Evolutionary conservation across 2,797 vertebrate species (phyloP).

Genomic region (Smutsia temminckii): DNA sequence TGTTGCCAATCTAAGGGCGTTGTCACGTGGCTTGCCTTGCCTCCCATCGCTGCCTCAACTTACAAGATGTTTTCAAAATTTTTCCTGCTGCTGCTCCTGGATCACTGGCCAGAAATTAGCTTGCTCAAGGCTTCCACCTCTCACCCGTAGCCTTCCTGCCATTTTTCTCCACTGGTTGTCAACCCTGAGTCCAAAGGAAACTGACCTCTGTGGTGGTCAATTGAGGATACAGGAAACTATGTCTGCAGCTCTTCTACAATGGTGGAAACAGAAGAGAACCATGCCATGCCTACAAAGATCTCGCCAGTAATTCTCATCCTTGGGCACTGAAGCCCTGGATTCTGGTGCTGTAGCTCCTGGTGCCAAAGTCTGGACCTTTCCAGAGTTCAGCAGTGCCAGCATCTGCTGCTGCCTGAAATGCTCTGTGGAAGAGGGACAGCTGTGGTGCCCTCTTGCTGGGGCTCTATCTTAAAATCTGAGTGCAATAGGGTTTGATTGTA

Average conservation of each 20-base stretch:
- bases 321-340: constrained; percentile 64
- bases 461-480: constrained; percentile 80
- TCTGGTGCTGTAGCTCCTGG: constrained; percentile 77
- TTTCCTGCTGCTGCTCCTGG: constrained; percentile 63
- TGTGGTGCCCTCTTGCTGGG: constrained; percentile 62
- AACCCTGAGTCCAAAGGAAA: constrained; percentile 15
- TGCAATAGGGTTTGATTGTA: constrained; percentile 88
- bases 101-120: constrained; percentile 28
- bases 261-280: neutral
- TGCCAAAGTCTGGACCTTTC: constrained; percentile 76
- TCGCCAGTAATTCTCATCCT: constrained; percentile 43
- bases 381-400: constrained; percentile 44
- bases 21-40: constrained; percentile 34
- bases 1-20: neutral
- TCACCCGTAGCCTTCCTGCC: neutral
- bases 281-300: constrained; percentile 16
- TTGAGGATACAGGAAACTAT: neutral
- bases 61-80: constrained; percentile 27
- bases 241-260: constrained; percentile 19
- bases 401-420: constrained; percentile 9
- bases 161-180: constrained; percentile 18
- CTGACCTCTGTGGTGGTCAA: constrained; percentile 19
- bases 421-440: constrained; percentile 58
- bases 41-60: neutral
- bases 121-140: constrained; percentile 7